A percentile compares a stretch with the other conserved stretches of the same genome.
Conservation (phyloP, 2,797 vertebrate genomes). For the Morus bassanus region DNA sequence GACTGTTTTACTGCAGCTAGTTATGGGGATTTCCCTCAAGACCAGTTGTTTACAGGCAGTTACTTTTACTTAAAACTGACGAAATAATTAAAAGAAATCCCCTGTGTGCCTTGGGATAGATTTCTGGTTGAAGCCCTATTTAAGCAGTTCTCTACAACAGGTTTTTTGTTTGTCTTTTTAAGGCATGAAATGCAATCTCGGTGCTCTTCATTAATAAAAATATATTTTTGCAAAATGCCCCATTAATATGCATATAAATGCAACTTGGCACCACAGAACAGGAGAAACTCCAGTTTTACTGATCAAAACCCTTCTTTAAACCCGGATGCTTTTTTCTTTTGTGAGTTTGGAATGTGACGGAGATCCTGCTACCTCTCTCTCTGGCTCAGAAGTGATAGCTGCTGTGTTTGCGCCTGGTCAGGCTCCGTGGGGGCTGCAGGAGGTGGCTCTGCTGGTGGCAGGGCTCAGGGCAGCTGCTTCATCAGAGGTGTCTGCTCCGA, state of each 20-base stretch:
- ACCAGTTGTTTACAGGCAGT: conserved; percentile 42
- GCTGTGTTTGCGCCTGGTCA: background rate
- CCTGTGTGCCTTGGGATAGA: background rate
- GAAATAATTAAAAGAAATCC: conserved; percentile 66
- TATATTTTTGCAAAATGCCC: background rate
- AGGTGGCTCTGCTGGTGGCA: background rate
- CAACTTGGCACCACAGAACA: background rate
- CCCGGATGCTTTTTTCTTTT: background rate
- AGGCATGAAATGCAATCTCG: background rate
- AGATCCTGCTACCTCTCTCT: background rate
- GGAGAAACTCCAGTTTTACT: background rate
- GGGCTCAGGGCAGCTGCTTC: background rate
- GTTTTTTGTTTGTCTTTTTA: background rate
- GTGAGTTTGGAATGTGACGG: background rate
- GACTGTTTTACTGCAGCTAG: conserved; percentile 1
- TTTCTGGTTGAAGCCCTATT: background rate
- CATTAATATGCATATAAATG: background rate
- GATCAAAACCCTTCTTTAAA: background rate
- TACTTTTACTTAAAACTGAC: conserved; percentile 60
- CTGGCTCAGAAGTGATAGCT: background rate
- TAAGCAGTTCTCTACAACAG: background rate
- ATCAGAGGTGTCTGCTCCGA: background rate
- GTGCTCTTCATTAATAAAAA: conserved; percentile 35
- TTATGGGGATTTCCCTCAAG: background rate
- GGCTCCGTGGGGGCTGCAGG: background rate